A percentile compares a stretch with the other conserved stretches of the same genome.
These are phyloP conservation scores for Phlogophora meticulosa DNA, from an alignment of 2,888 invertebrate species.

Conservation along the genomic window DNA sequence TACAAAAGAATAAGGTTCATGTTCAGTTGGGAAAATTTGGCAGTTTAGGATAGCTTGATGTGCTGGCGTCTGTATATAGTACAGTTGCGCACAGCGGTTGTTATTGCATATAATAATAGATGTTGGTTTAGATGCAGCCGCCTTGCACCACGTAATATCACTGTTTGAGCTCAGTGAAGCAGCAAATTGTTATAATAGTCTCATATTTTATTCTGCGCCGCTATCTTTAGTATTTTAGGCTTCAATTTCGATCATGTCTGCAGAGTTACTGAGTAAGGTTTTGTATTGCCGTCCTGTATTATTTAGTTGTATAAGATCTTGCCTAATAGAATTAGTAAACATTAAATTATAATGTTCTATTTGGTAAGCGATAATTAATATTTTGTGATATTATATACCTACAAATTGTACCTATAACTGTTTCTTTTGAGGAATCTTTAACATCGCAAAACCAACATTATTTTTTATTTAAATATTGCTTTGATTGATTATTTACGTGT, in stretches of 20 bases:
- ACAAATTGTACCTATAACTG: neutral
- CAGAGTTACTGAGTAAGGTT: conserved; percentile 14
- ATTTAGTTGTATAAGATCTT: conserved; percentile 14
- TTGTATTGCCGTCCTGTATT: conserved; percentile 56
- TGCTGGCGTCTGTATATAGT: too few species aligned
- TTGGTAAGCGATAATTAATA: neutral
- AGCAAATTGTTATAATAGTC: conserved; percentile 36
- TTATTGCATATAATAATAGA: conserved; percentile 16
- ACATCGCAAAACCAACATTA: neutral
- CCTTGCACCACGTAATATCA: conserved; percentile 27
- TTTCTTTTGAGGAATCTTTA: neutral
- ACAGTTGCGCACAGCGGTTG: conserved; percentile 26
- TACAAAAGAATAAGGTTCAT: too few species aligned
- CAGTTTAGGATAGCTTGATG: too few species aligned
- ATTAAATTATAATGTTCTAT: conserved; percentile 5
- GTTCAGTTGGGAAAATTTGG: too few species aligned
- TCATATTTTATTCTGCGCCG: conserved; percentile 29
- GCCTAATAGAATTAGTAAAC: conserved; percentile 14
- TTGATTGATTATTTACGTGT: neutral
- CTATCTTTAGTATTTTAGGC: conserved; percentile 9
- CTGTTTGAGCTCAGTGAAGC: conserved; percentile 34
- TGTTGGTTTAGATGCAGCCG: conserved; percentile 9
- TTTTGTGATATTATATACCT: neutral
- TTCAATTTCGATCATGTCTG: neutral
- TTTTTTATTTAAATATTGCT: conserved; percentile 12